phyloP scores from a whole-genome alignment of 1,140 invertebrate species.

The Caenorhabditis briggsae region DNA sequence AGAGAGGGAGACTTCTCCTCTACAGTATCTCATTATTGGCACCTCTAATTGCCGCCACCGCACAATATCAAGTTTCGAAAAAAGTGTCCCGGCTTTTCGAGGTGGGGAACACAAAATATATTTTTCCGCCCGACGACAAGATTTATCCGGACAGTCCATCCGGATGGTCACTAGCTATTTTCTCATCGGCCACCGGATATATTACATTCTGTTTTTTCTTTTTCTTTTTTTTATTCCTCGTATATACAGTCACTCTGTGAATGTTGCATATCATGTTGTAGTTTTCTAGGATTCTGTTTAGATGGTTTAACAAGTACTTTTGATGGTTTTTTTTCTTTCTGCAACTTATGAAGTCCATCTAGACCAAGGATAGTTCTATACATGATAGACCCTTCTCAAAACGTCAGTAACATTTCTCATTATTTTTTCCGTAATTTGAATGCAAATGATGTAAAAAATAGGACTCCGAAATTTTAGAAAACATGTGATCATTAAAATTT shows the following conservation, averaged over 20 bases:
- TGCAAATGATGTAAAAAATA: too few relatives aligned
- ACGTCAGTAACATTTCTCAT: neutral
- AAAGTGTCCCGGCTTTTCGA: neutral
- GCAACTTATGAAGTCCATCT: neutral
- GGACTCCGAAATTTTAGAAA: too few relatives aligned
- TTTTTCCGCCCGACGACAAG: neutral
- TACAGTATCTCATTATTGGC: conserved; percentile 54
- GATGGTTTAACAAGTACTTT: neutral
- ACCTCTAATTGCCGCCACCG: conserved; percentile 36
- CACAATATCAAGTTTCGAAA: conserved; percentile 46
- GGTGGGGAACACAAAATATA: conserved; percentile 22
- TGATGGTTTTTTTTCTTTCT: neutral
- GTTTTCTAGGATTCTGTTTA: neutral
- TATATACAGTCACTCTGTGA: conserved; percentile 1
- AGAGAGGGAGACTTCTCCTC: neutral
- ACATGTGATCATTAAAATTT: too few relatives aligned
- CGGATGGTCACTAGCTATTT: neutral
- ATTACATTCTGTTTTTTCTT: conserved; percentile 8
- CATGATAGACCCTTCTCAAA: neutral
- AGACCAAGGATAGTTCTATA: neutral
- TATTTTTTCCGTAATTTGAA: too few relatives aligned
- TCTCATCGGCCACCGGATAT: conserved; percentile 35
- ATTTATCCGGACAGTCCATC: conserved; percentile 19
- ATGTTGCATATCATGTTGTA: neutral
- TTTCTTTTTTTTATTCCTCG: neutral